These are phyloP conservation scores for Leptarthrus brevirostris DNA, from an alignment of 2,888 invertebrate species.

Conservation along the genomic window DNA sequence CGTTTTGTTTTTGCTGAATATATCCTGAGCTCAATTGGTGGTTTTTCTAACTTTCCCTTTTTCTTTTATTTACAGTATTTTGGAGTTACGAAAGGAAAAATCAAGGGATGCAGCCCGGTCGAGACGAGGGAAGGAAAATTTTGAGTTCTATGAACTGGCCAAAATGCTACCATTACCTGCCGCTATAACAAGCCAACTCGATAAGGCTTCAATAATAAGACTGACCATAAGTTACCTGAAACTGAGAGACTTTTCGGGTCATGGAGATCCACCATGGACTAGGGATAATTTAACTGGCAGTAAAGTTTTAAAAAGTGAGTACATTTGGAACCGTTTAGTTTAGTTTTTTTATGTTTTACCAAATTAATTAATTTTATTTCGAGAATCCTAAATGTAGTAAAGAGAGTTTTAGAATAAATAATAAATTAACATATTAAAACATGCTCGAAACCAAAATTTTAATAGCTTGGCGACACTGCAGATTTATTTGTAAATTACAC, in stretches of 20 bases:
- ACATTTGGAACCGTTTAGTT: no score
- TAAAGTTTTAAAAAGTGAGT: constrained; percentile 85
- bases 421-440: no score
- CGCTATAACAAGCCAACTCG: constrained; percentile 92
- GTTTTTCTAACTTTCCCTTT: constrained; percentile 53
- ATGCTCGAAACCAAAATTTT: no score
- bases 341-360: no score
- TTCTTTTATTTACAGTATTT: constrained; percentile 79
- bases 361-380: no score
- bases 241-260: constrained; percentile 92
- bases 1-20: constrained; percentile 38
- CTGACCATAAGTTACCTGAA: constrained; percentile 96
- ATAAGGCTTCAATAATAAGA: constrained; percentile 96
- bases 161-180: constrained; percentile 92
- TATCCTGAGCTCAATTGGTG: constrained; percentile 34
- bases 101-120: constrained; percentile 93
- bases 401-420: no score
- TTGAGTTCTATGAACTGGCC: constrained; percentile 95
- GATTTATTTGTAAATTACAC: no score
- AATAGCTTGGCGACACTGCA: no score
- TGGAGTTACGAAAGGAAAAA: constrained; percentile 93
- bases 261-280: constrained; percentile 97
- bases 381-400: no score
- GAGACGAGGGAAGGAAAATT: constrained; percentile 93
- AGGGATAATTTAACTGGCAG: constrained; percentile 81